These are phyloP conservation scores for Pogonognathellus flavescens DNA, from an alignment of 1,140 invertebrate species.

Conservation along the genomic window DNA sequence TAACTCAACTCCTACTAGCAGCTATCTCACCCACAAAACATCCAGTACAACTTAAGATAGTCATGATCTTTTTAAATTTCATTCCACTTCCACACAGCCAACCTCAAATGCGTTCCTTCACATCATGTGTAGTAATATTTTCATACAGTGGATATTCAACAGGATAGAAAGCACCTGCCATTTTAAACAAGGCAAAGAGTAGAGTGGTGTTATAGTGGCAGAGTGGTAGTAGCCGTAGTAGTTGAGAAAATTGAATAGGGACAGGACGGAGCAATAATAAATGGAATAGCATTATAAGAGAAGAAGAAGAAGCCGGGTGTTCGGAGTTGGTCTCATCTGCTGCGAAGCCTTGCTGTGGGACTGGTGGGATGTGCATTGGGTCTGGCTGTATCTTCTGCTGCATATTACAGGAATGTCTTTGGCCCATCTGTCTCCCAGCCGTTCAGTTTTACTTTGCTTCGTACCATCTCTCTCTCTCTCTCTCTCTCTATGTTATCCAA, in stretches of 20 bases:
- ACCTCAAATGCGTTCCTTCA: no score
- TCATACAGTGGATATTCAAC: background rate
- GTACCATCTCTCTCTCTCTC: no score
- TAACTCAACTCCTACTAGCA: background rate
- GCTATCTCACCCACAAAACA: no score
- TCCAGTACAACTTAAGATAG: no score
- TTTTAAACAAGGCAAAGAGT: background rate
- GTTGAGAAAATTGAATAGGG: background rate
- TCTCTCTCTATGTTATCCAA: no score
- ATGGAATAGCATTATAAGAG: background rate
- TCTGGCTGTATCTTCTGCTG: background rate
- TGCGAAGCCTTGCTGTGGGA: background rate
- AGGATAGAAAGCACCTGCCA: constrained; percentile 2
- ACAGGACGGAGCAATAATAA: background rate
- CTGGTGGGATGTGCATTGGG: background rate
- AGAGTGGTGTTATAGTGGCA: background rate
- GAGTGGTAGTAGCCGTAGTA: background rate
- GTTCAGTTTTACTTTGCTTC: no score
- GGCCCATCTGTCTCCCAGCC: constrained; percentile 17
- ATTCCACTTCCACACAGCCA: background rate
- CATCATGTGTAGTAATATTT: background rate
- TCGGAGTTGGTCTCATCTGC: background rate
- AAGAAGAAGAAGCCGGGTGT: no score
- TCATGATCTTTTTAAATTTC: no score
- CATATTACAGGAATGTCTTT: background rate